Conservation (phyloP, 2,888 invertebrate genomes). For the Xestoiulus laeticollis region DNA sequence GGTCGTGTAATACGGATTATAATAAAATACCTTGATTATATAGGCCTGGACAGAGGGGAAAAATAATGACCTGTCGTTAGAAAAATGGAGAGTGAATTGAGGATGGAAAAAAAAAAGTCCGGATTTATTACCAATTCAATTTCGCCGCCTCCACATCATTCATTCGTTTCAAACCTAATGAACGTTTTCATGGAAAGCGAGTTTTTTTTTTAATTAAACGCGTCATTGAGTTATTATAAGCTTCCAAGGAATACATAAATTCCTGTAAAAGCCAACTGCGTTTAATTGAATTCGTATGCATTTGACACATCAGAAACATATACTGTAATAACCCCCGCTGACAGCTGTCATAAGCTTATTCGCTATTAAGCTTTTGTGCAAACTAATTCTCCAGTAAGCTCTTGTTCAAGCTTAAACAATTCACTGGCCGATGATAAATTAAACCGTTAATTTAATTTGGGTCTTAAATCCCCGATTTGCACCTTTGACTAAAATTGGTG, state of each 20-base stretch:
- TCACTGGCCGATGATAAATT: not conserved
- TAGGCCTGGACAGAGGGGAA: not conserved
- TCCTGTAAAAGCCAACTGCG: not conserved
- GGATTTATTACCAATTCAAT: conserved; percentile 31
- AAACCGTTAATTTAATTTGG: not conserved
- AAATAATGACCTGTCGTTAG: not conserved
- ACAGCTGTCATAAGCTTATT: conserved; percentile 31
- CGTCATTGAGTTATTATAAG: not conserved
- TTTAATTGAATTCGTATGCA: not conserved
- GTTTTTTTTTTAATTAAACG: not conserved
- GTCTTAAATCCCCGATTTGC: not conserved
- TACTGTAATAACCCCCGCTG: not conserved
- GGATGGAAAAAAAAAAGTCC: not conserved
- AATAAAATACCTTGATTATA: conserved; percentile 16
- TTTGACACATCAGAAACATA: not conserved
- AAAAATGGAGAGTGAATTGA: conserved; percentile 1
- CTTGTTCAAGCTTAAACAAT: not conserved
- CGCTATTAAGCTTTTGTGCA: not conserved
- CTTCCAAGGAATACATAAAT: not conserved
- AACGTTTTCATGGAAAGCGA: not conserved
- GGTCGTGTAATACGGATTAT: conserved; percentile 36
- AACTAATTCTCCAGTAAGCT: not conserved
- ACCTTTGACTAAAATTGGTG: not conserved
- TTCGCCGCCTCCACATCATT: not conserved
- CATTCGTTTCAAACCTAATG: not conserved